phyloP scores from a whole-genome alignment of 2,888 invertebrate genomes.

The Tuberolachnus salignus region DNA sequence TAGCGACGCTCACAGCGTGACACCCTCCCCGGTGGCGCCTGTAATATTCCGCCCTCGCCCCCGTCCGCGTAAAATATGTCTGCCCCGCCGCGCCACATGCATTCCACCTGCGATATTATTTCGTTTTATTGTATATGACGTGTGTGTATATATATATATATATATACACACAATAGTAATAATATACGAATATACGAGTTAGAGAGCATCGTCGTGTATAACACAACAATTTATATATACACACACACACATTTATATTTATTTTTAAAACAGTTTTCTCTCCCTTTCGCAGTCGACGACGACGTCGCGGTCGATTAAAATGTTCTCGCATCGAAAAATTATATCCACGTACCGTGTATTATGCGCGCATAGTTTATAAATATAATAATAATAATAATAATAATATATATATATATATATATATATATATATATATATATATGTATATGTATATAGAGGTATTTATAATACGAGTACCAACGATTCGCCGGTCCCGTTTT shows the following conservation, averaged over 20 bases:
- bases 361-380: no score
- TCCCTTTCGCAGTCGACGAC: no score
- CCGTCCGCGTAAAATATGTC: slow-evolving; percentile 44
- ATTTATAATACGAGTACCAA: no score
- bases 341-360: no score
- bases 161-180: no score
- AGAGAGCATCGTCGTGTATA: neutral
- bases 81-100: slow-evolving; percentile 25
- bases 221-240: neutral
- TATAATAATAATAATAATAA: no score
- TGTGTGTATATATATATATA: no score
- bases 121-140: neutral
- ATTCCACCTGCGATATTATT: slow-evolving; percentile 11
- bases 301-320: neutral
- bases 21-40: slow-evolving; percentile 53
- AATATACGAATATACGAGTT: no score
- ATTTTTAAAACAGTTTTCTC: no score
- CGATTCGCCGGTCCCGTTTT: neutral
- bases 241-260: neutral
- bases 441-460: no score
- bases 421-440: no score
- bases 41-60: slow-evolving; percentile 18
- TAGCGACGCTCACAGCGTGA: slow-evolving; percentile 54
- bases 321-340: neutral
- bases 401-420: no score